A percentile compares a stretch with the other conserved stretches of the same genome.
phyloP scores from a whole-genome alignment of 2,797 vertebrate species.

The Anabas testudineus region DNA sequence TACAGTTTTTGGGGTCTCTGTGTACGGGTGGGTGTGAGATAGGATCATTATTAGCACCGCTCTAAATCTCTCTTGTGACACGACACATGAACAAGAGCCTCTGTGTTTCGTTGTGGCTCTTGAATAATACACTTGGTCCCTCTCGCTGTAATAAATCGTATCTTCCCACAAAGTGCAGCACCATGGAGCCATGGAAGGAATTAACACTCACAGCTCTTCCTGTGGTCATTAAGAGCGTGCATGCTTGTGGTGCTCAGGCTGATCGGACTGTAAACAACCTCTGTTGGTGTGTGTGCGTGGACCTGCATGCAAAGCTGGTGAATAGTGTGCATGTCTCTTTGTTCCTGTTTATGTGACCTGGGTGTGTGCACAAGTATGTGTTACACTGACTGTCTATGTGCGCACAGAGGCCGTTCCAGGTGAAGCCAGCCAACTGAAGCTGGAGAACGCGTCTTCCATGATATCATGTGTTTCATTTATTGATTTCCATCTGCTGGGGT shows the following conservation, averaged over 20 bases:
- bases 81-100: slow-evolving; percentile 55
- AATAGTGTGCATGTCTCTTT: slow-evolving; percentile 1
- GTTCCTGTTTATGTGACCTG: slow-evolving; percentile 14
- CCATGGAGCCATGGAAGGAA: slow-evolving; percentile 76
- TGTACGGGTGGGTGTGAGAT: neutral
- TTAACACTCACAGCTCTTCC: slow-evolving; percentile 32
- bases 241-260: slow-evolving; percentile 10
- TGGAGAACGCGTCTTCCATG: slow-evolving; percentile 37
- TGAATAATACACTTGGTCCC: slow-evolving; percentile 46
- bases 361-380: slow-evolving; percentile 6
- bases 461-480: slow-evolving; percentile 64
- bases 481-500: slow-evolving; percentile 41
- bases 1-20: slow-evolving; percentile 25
- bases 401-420: slow-evolving; percentile 48
- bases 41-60: slow-evolving; percentile 27
- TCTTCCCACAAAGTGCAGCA: slow-evolving; percentile 57
- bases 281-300: slow-evolving; percentile 4
- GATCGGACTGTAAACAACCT: slow-evolving; percentile 17
- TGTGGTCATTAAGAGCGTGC: slow-evolving; percentile 13
- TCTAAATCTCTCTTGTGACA: slow-evolving; percentile 43
- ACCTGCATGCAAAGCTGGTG: slow-evolving; percentile 3
- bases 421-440: slow-evolving; percentile 53
- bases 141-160: slow-evolving; percentile 57
- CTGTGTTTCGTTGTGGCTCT: slow-evolving; percentile 47
- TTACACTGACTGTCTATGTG: slow-evolving; percentile 9